A percentile compares a stretch with the other conserved stretches of the same genome.
These are phyloP conservation scores for Notothenia coriiceps DNA, from an alignment of 2,113 vertebrate genomes.

Conservation along the genomic window DNA sequence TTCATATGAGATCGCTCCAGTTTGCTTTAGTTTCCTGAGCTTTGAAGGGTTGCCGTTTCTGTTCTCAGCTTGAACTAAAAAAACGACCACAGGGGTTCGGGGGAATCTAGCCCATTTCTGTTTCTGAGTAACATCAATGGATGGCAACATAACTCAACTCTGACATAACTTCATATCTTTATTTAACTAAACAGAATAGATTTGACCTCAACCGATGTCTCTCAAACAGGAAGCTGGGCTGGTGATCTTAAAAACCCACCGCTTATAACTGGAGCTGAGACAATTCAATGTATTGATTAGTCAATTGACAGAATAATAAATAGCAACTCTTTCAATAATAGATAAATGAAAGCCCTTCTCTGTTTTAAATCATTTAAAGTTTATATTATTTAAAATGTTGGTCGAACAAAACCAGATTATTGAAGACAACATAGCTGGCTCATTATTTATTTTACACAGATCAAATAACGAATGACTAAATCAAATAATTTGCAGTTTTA, in stretches of 20 bases:
- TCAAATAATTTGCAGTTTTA: too few species aligned
- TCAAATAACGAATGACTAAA: too few species aligned
- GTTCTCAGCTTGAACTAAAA: neutral
- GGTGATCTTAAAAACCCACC: neutral
- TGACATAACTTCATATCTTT: slow-evolving; percentile 31
- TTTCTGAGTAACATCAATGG: neutral
- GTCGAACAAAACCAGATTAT: neutral
- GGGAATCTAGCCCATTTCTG: too few species aligned
- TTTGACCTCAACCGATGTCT: neutral
- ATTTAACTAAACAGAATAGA: neutral
- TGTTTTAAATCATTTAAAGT: neutral
- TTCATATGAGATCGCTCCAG: neutral
- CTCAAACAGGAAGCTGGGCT: neutral
- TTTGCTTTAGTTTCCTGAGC: neutral
- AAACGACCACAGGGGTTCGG: too few species aligned
- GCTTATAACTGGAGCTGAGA: neutral
- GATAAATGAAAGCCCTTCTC: neutral
- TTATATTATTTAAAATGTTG: neutral
- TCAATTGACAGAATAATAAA: neutral
- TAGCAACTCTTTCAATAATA: neutral
- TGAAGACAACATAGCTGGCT: neutral
- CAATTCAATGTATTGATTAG: neutral
- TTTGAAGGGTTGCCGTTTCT: neutral
- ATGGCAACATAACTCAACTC: slow-evolving; percentile 11
- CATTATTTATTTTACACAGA: neutral